Base-by-base conservation (phyloP, 2,113 vertebrate species). In the Tragelaphus scriptus region DNA sequence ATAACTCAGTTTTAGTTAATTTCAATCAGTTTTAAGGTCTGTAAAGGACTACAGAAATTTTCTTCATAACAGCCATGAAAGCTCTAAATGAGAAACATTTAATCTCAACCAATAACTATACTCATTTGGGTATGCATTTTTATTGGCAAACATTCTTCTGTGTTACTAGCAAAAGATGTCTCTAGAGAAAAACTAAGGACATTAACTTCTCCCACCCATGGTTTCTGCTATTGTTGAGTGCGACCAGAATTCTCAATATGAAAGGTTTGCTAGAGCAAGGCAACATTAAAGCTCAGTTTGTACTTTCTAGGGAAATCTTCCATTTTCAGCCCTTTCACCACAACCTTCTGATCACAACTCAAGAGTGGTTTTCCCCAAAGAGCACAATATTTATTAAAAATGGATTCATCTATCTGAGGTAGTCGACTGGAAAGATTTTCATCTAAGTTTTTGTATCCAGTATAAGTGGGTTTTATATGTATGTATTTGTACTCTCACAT, bases 361-460 rank as follows among this genome's bases (percentile, higher is more conserved):
- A 95, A 91, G 81, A 14, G 44, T 91, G 19, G 11, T 90, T 96
- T 71, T 53, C 82, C n/a, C 44, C 91, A 90, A 96, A 68, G 16
- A 96, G 26, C 16, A 91, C 17, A 90, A 56, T 7, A 55, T 86
- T 94, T 95, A 89, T 88, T 90, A 95, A 96, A 94, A 95, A 56
- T 75, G 7, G 36, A 90, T 79, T 71, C 28, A 30, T 80, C 77
- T 94, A 59, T 71, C 77, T 93, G 80, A 93, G 79, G 61, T 90
- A 63, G 15, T 94, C 0, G 0, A 68, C 85, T 92, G 85, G 56
- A 97, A 98, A 96, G 71, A 86, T 97, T 97, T 98, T 96, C 17
- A 21, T 82, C 88, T 94, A 96, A 63, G 93, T 93, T 93, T 94
- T 97, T 84, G 30, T 44, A 59, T 44, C 16, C 30, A 53, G 6